Conservation (phyloP, 2,888 invertebrate genomes). For the Nymphalis urticae region DNA sequence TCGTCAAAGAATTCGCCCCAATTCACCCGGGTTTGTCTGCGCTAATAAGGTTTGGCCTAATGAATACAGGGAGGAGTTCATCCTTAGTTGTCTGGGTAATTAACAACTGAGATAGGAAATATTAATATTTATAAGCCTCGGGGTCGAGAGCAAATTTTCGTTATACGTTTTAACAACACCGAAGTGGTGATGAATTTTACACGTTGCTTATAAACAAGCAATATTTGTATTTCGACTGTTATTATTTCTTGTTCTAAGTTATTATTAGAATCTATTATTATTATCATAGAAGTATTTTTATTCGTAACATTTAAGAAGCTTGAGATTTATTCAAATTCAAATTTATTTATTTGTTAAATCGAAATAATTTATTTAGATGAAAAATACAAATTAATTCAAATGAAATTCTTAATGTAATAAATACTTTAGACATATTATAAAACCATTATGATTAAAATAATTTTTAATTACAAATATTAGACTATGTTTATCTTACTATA, state of each 20-base stretch:
- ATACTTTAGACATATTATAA: no score
- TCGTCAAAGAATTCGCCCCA: conserved; percentile 57
- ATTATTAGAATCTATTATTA: neutral
- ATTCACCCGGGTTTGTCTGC: conserved; percentile 61
- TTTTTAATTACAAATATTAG: no score
- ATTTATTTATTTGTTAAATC: no score
- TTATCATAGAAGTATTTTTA: no score
- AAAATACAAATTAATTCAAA: no score
- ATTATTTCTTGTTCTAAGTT: conserved; percentile 18
- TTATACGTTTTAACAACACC: conserved; percentile 57
- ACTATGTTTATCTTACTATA: no score
- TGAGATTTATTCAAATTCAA: no score
- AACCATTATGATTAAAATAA: no score
- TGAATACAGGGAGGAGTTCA: conserved; percentile 71
- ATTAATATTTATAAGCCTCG: conserved; percentile 75
- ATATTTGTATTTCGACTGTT: conserved; percentile 32
- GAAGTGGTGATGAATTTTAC: conserved; percentile 65
- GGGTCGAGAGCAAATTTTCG: conserved; percentile 57
- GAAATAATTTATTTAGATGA: no score
- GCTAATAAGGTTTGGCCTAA: conserved; percentile 73
- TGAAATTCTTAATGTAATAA: no score
- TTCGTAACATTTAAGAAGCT: no score
- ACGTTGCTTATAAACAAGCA: conserved; percentile 51
- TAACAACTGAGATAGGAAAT: conserved; percentile 74
- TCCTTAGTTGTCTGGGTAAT: conserved; percentile 73